Evolutionary conservation across 2,797 vertebrate species (phyloP).

Genomic region (Fundulus diaphanus): DNA sequence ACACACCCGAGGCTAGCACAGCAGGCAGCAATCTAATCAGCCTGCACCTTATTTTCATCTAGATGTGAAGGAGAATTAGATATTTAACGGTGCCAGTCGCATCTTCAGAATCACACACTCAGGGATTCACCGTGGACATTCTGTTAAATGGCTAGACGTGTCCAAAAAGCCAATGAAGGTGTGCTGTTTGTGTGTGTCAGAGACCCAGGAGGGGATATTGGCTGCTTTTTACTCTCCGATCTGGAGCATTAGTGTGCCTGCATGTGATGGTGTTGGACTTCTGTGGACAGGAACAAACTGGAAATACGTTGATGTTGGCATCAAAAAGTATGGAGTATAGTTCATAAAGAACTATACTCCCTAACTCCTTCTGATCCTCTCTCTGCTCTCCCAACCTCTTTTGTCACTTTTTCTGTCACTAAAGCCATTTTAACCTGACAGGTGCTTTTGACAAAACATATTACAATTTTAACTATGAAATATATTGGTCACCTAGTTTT

Average conservation of each 20-base stretch:
- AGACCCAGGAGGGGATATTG: constrained; percentile 31
- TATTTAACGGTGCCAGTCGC: constrained; percentile 55
- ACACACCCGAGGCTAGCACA: constrained; percentile 46
- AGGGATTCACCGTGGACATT: constrained; percentile 48
- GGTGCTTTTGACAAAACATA: constrained; percentile 83
- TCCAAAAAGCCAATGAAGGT: constrained; percentile 62
- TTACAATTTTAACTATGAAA: constrained; percentile 80
- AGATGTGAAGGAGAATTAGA: constrained; percentile 56
- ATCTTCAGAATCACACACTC: constrained; percentile 59
- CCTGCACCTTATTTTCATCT: constrained; percentile 61
- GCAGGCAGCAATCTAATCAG: constrained; percentile 67
- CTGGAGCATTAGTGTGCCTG: constrained; percentile 38
- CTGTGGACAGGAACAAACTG: constrained; percentile 77
- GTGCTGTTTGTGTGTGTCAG: constrained; percentile 47
- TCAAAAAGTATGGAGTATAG: no score
- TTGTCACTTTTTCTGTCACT: constrained; percentile 49
- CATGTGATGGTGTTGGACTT: constrained; percentile 62
- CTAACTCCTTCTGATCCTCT: constrained; percentile 65
- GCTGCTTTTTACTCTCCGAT: constrained; percentile 52
- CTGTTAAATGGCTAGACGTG: constrained; percentile 54
- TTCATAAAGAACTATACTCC: constrained; percentile 60
- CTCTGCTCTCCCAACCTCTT: constrained; percentile 45
- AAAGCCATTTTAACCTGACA: constrained; percentile 74
- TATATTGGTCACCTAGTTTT: constrained; percentile 53
- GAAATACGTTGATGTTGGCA: constrained; percentile 78